phyloP scores from a whole-genome alignment of 2,113 vertebrate genomes.

The Coreoperca whiteheadi region DNA sequence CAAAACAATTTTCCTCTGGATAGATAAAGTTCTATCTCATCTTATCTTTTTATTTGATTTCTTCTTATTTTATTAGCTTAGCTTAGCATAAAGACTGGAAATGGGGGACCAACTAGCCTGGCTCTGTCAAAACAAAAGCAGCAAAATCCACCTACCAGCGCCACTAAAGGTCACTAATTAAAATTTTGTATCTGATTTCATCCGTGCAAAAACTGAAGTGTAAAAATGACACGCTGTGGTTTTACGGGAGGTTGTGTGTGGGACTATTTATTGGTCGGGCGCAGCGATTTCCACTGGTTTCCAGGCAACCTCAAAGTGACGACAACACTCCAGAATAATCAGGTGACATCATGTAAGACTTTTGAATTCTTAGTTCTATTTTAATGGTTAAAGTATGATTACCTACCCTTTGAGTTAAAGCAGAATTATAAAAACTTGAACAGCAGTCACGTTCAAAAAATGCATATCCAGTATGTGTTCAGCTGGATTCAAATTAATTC shows the following conservation, averaged over 20 bases:
- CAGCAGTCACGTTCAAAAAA: background rate
- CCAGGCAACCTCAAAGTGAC: background rate
- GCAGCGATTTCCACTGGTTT: background rate
- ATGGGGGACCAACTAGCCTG: background rate
- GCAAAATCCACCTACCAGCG: background rate
- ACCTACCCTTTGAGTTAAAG: background rate
- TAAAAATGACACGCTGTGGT: background rate
- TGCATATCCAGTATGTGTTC: background rate
- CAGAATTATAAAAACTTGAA: background rate
- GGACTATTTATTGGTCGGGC: background rate
- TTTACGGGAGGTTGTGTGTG: background rate
- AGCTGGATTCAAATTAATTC: background rate
- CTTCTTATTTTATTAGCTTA: background rate
- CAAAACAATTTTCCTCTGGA: too few species aligned
- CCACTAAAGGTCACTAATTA: background rate
- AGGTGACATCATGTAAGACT: too few species aligned
- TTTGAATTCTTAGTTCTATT: background rate
- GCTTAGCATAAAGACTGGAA: slow-evolving; percentile 1
- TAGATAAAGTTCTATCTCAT: too few species aligned
- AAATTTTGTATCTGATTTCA: background rate
- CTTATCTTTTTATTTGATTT: too few species aligned
- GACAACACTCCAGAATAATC: background rate
- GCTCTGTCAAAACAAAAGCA: background rate
- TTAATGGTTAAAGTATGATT: background rate
- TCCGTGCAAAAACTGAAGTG: background rate